phyloP scores from a whole-genome alignment of 2,113 vertebrate species.

The Tachysurus fulvidraco region DNA sequence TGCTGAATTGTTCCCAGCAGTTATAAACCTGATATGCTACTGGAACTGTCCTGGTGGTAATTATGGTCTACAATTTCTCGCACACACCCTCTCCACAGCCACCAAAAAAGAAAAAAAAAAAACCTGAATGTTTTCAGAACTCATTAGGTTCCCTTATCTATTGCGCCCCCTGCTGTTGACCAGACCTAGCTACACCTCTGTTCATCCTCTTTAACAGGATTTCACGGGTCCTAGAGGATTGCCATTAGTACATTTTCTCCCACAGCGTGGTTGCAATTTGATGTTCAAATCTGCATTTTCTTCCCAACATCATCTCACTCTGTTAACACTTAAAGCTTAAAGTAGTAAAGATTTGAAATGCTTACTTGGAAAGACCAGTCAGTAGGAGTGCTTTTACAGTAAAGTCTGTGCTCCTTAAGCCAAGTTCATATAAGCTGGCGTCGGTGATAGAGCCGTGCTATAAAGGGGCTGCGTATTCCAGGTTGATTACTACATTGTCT shows the following conservation, averaged over 20 bases:
- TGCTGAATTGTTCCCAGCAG: slow-evolving; percentile 35
- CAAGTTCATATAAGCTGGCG: not conserved
- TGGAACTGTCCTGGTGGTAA: slow-evolving; percentile 41
- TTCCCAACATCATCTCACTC: not conserved
- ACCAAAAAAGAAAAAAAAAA: not conserved
- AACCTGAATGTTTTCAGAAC: not conserved
- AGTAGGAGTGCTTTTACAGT: not conserved
- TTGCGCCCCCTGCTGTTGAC: slow-evolving; percentile 71
- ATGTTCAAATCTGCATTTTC: not conserved
- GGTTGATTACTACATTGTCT: not conserved
- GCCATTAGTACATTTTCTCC: not conserved
- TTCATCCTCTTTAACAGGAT: not conserved
- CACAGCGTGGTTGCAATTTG: not conserved
- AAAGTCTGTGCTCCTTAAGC: not conserved
- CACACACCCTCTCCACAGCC: slow-evolving; percentile 48
- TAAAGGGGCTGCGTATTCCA: not conserved
- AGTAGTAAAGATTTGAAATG: no score
- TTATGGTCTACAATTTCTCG: slow-evolving; percentile 51
- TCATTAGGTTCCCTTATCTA: slow-evolving; percentile 65
- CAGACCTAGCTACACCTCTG: slow-evolving; percentile 59
- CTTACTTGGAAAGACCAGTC: no score
- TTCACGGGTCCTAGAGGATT: not conserved
- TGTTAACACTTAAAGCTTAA: not conserved
- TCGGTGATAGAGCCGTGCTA: not conserved
- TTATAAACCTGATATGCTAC: slow-evolving; percentile 47